Evolutionary conservation across 1,140 invertebrate genomes (phyloP).

Genomic region (Cherax quadricarinatus): DNA sequence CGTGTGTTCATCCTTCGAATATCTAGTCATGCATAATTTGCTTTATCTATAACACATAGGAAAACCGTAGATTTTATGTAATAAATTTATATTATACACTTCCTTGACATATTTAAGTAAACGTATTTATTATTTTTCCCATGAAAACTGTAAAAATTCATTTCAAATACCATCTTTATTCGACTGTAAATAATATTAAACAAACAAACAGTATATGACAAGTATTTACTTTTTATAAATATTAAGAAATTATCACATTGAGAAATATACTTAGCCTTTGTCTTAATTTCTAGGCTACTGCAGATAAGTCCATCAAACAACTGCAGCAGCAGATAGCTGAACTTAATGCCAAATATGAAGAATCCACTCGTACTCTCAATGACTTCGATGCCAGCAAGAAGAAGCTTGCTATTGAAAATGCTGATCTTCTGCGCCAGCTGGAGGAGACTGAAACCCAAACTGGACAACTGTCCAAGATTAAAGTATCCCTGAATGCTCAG

Average conservation of each 20-base stretch:
- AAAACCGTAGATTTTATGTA: too few relatives aligned
- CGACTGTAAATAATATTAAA: too few relatives aligned
- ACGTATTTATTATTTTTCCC: too few relatives aligned
- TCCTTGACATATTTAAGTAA: too few relatives aligned
- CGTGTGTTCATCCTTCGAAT: too few relatives aligned
- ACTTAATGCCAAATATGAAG: conserved; percentile 80
- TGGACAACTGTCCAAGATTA: conserved; percentile 78
- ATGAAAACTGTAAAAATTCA: too few relatives aligned
- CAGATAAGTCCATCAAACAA: conserved; percentile 38
- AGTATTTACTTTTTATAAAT: not conserved
- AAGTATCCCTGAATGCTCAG: conserved; percentile 77
- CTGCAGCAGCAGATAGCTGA: conserved; percentile 80
- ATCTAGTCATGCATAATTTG: too few relatives aligned
- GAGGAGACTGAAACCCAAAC: conserved; percentile 80
- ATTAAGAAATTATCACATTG: not conserved
- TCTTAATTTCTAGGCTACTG: conserved; percentile 38
- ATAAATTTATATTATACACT: too few relatives aligned
- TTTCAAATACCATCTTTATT: too few relatives aligned
- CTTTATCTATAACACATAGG: too few relatives aligned
- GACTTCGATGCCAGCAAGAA: conserved; percentile 92
- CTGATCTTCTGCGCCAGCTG: conserved; percentile 57
- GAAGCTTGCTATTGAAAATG: conserved; percentile 83
- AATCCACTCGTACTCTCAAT: conserved; percentile 95
- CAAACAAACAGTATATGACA: too few relatives aligned
- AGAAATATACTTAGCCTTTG: too few relatives aligned